Conservation (phyloP, 2,113 vertebrate genomes). For the Phrynosoma platyrhinos region DNA sequence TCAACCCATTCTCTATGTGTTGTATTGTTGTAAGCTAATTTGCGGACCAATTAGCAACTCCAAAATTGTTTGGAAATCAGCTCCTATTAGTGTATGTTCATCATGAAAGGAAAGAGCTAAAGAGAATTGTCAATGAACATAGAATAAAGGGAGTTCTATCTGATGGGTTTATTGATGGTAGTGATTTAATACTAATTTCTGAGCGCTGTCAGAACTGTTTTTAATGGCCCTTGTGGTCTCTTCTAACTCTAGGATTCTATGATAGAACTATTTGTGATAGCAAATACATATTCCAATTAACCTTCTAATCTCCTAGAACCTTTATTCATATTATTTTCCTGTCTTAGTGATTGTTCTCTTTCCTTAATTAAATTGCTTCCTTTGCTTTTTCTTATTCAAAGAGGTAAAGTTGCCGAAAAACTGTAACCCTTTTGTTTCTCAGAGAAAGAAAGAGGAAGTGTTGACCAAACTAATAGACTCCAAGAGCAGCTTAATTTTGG, state of each 20-base stretch:
- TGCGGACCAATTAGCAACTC: background rate
- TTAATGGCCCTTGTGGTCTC: too few relatives aligned
- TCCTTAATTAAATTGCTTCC: too few relatives aligned
- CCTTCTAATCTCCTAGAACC: too few relatives aligned
- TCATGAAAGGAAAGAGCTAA: background rate
- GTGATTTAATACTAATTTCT: too few relatives aligned
- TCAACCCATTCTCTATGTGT: background rate
- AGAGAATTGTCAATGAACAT: background rate
- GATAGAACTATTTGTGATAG: too few relatives aligned
- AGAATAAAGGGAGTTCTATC: background rate
- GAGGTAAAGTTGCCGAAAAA: background rate
- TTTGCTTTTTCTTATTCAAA: background rate
- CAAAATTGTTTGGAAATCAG: background rate
- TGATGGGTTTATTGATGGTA: too few relatives aligned
- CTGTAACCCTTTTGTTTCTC: background rate
- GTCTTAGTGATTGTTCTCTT: too few relatives aligned
- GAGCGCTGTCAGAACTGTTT: too few relatives aligned
- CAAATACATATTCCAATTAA: too few relatives aligned
- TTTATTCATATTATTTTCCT: too few relatives aligned
- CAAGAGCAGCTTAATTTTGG: background rate
- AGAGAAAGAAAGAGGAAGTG: background rate
- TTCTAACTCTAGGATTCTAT: too few relatives aligned
- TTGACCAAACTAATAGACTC: background rate
- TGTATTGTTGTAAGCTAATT: background rate
- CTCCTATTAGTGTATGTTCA: background rate